These are phyloP conservation scores for Scaptodrosophila latifasciaeformis DNA, from an alignment of 2,888 invertebrate species.

Conservation along the genomic window DNA sequence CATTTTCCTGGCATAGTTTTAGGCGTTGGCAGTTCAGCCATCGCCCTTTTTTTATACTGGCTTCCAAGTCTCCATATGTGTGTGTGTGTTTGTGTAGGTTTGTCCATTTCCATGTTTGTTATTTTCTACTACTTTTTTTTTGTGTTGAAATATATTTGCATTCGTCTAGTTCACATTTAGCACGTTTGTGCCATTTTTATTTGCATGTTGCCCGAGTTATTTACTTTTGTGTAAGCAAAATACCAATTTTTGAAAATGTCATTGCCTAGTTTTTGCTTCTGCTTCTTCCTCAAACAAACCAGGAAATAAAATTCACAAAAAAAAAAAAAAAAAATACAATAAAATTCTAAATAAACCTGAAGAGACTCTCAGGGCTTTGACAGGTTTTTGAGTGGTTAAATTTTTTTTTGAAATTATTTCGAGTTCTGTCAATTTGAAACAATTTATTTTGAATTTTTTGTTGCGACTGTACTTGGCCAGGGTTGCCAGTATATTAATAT, in stretches of 20 bases:
- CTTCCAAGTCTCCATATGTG: background rate
- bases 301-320: too few relatives aligned
- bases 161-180: conserved; percentile 42
- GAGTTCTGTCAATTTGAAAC: too few relatives aligned
- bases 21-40: conserved; percentile 5
- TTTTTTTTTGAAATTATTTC: too few relatives aligned
- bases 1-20: conserved; percentile 18
- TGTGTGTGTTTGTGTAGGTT: conserved; percentile 24
- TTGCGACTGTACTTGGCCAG: too few relatives aligned
- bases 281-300: too few relatives aligned
- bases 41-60: background rate
- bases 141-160: conserved; percentile 21
- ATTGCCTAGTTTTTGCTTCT: conserved; percentile 55
- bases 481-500: too few relatives aligned
- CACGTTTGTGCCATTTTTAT: conserved; percentile 53
- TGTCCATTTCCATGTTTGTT: conserved; percentile 22
- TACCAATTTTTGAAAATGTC: conserved; percentile 62
- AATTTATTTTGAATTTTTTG: too few relatives aligned
- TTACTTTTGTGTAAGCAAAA: conserved; percentile 45
- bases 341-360: too few relatives aligned
- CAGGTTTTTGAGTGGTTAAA: too few relatives aligned
- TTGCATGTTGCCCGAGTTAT: conserved; percentile 41
- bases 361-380: too few relatives aligned
- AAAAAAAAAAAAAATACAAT: too few relatives aligned
- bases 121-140: conserved; percentile 16